Evolutionary conservation across 2,888 invertebrate species (phyloP), one percentile per base, ranked within the genome.

Genomic region (Drosophila affinis): DNA sequence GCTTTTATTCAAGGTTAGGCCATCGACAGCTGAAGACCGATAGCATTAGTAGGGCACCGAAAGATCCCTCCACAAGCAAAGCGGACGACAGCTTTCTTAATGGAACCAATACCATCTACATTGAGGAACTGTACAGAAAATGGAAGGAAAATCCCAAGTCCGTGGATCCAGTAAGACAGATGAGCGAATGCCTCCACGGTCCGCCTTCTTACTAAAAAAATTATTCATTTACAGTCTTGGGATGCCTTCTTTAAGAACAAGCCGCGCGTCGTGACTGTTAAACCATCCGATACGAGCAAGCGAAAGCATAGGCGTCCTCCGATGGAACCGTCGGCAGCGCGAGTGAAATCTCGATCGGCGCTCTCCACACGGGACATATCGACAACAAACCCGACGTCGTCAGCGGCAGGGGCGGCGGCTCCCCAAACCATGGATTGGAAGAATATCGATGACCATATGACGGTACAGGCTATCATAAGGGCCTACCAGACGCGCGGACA

Each of bases 391-490:
- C 24, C 17, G 24, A 39, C 9, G 7, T 39, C 39, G 9, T 18
- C 53, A 6, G 34, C 54, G 9, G 49, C 62, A n/a, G 1, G 56
- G 0, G 47, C 49, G 2, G 46, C 14, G 0, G 6, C 52, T 3
- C 24, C 56, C 1, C 88, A 90, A 9, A 9, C 62, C 0, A 94
- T 95, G 3, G 96, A 95, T 89, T 97, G 97, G 90, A 97, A 97
- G 92, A 94, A 97, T 78, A 98, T 99, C 83, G 97, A 98, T 87
- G 99, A 99, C 92, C 99, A 99, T 93, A 94, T 99, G 70, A 97
- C 98, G 47, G 98, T 99, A 9, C 98, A 99, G 92, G 97, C 98
- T 64, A 97, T 99, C 92, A 99, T 99, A 91, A 94, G 99, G 90
- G 98, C 98, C 88, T 99, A 98, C 91, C 99, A 99, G 97, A 48